Evolutionary conservation across 1,140 invertebrate genomes (phyloP).

Genomic region (Anthonomus grandis): DNA sequence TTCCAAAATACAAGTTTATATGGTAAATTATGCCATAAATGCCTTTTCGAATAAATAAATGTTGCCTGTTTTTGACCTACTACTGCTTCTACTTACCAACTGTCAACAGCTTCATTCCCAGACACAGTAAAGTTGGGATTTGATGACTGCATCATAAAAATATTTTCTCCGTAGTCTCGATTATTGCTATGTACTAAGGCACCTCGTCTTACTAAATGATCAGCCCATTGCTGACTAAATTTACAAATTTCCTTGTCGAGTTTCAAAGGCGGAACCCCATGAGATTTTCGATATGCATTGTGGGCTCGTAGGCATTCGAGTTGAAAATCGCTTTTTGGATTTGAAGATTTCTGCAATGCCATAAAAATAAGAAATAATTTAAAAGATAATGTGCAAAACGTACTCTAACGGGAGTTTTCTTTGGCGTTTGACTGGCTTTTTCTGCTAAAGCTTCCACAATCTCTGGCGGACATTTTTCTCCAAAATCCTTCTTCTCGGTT

Average conservation of each 20-base stretch:
- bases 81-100: constrained; percentile 53
- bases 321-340: constrained; percentile 38
- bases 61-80: background rate
- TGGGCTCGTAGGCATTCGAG: constrained; percentile 58
- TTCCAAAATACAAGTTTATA: too few species aligned
- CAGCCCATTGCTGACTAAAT: constrained; percentile 61
- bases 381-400: background rate
- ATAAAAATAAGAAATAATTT: too few species aligned
- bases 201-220: constrained; percentile 55
- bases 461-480: constrained; percentile 38
- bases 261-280: constrained; percentile 58
- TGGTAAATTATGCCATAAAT: too few species aligned
- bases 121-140: constrained; percentile 59
- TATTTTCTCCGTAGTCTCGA: constrained; percentile 59
- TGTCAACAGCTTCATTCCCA: constrained; percentile 69
- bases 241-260: constrained; percentile 60
- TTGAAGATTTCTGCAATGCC: constrained; percentile 26
- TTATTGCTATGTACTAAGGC: constrained; percentile 55
- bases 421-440: constrained; percentile 47
- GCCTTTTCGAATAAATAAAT: background rate
- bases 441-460: constrained; percentile 36
- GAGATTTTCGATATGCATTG: constrained; percentile 61
- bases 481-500: constrained; percentile 55
- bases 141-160: constrained; percentile 49
- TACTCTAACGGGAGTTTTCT: constrained; percentile 32